phyloP scores from a whole-genome alignment of 2,888 invertebrate genomes.

The Tupiocoris notatus region DNA sequence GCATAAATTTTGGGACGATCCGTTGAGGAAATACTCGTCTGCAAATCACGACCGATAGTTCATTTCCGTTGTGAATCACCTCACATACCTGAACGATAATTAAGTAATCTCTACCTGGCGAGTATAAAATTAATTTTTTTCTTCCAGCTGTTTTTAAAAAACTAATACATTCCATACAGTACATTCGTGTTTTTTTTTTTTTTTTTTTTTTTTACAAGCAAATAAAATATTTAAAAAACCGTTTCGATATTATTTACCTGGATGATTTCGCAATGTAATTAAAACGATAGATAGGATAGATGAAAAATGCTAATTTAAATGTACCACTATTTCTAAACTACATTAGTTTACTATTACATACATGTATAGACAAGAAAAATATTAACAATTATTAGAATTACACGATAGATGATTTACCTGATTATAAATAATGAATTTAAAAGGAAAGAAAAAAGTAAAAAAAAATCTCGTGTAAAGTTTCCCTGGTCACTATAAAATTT shows the following conservation, averaged over 20 bases:
- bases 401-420: slow-evolving; percentile 40
- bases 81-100: neutral
- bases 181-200: slow-evolving; percentile 29
- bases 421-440: slow-evolving; percentile 34
- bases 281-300: slow-evolving; percentile 29
- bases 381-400: slow-evolving; percentile 41
- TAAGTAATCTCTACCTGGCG: too few species aligned
- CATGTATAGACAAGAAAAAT: slow-evolving; percentile 44
- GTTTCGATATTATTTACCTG: slow-evolving; percentile 6
- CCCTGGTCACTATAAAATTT: slow-evolving; percentile 35
- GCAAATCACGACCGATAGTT: neutral
- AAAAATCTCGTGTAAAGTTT: slow-evolving; percentile 42
- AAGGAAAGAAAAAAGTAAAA: slow-evolving; percentile 20
- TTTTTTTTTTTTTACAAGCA: slow-evolving; percentile 13
- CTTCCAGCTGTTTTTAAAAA: too few species aligned
- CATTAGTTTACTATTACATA: slow-evolving; percentile 44
- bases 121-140: too few species aligned
- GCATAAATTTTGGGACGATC: neutral
- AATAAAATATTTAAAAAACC: slow-evolving; percentile 13
- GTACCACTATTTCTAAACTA: slow-evolving; percentile 47
- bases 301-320: slow-evolving; percentile 39
- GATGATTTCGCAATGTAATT: slow-evolving; percentile 36
- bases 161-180: too few species aligned
- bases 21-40: neutral
- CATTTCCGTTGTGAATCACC: neutral